phyloP scores from a whole-genome alignment of 2,888 invertebrate species.

The Polyommatus iphigenia region DNA sequence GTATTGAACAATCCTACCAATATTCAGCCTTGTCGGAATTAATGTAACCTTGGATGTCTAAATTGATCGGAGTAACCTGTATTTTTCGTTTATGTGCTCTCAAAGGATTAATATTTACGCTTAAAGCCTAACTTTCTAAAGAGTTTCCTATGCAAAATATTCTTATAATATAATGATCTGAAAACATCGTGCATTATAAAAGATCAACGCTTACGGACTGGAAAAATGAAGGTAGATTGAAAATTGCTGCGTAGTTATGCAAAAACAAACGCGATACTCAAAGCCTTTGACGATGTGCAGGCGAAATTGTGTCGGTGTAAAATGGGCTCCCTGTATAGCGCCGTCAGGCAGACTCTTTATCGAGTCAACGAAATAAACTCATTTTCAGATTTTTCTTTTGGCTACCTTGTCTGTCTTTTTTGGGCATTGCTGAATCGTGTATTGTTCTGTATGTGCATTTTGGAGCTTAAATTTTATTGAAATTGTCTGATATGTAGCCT shows the following conservation, averaged over 20 bases:
- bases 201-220: slow-evolving; percentile 26
- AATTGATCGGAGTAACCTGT: too few species aligned
- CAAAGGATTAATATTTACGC: neutral
- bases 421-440: neutral
- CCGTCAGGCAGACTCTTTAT: slow-evolving; percentile 8
- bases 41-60: too few species aligned
- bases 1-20: too few species aligned
- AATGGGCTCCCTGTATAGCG: slow-evolving; percentile 27
- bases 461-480: neutral
- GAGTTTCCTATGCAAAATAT: neutral
- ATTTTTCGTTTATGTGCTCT: neutral
- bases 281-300: slow-evolving; percentile 48
- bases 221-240: slow-evolving; percentile 35
- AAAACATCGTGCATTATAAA: slow-evolving; percentile 4
- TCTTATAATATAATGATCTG: neutral
- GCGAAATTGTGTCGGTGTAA: slow-evolving; percentile 49
- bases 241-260: slow-evolving; percentile 37
- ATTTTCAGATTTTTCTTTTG: slow-evolving; percentile 6
- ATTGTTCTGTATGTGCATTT: neutral
- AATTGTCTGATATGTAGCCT: neutral
- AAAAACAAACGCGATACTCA: slow-evolving; percentile 36
- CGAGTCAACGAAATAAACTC: slow-evolving; percentile 16
- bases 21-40: too few species aligned
- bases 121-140: neutral
- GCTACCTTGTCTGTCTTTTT: neutral